These are phyloP conservation scores for Chromoteleia sp. DNA, from an alignment of 2,888 invertebrate species.

Conservation along the genomic window DNA sequence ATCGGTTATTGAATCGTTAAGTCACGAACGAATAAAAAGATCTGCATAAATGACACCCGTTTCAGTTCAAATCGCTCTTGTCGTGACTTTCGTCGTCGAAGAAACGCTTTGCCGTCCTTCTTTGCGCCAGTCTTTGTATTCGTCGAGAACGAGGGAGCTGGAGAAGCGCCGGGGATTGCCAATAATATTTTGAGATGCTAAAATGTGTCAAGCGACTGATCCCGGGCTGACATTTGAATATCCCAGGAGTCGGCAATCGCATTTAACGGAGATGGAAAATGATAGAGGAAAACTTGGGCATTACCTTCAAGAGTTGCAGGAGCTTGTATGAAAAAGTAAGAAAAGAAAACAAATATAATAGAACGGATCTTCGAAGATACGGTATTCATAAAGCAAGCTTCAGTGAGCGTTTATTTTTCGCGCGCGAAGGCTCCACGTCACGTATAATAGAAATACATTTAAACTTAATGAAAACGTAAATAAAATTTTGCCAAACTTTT, in stretches of 20 bases:
- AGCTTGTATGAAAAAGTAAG: conserved; percentile 16
- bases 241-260: conserved; percentile 48
- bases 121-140: conserved; percentile 26
- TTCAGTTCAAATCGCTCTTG: conserved; percentile 42
- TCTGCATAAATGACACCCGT: conserved; percentile 76
- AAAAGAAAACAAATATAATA: conserved; percentile 23
- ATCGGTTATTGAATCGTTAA: conserved; percentile 85
- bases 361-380: conserved; percentile 2
- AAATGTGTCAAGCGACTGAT: conserved; percentile 84
- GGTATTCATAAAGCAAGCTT: not conserved
- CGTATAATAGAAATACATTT: too few species aligned
- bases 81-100: conserved; percentile 51
- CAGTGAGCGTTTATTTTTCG: too few species aligned
- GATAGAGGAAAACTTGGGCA: conserved; percentile 40
- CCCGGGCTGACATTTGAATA: conserved; percentile 77
- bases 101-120: conserved; percentile 56
- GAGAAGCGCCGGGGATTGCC: conserved; percentile 73
- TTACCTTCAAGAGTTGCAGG: conserved; percentile 9
- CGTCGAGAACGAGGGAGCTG: conserved; percentile 33
- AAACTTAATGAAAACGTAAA: too few species aligned
- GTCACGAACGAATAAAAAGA: conserved; percentile 81
- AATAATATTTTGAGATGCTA: conserved; percentile 84
- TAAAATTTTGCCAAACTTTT: too few species aligned
- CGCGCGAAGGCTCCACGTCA: too few species aligned
- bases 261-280: conserved; percentile 34